Percentiles rank a stretch among this genome's conserved stretches.
phyloP scores from a whole-genome alignment of 2,797 vertebrate genomes.

The Sebastolobus alascanus region DNA sequence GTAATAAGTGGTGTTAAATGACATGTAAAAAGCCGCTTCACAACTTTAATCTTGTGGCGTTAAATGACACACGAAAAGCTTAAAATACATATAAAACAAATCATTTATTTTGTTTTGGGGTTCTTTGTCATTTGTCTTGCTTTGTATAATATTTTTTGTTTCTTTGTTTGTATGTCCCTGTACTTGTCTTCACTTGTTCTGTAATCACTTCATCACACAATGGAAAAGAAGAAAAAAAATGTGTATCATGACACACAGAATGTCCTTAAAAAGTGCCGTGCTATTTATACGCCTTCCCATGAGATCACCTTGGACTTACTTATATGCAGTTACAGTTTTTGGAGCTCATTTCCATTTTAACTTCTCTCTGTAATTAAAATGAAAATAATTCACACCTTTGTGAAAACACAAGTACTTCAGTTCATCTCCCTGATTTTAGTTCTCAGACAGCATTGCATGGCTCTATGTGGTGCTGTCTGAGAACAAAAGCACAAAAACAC shows the following conservation, averaged over 20 bases:
- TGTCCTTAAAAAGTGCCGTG: background rate
- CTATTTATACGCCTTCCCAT: background rate
- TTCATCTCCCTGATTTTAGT: constrained; percentile 6
- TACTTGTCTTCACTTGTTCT: no score
- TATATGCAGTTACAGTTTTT: background rate
- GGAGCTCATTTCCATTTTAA: background rate
- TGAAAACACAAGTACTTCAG: background rate
- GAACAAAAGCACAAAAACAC: background rate
- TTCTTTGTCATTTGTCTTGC: no score
- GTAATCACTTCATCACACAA: no score
- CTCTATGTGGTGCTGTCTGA: background rate
- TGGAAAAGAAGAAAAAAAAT: no score
- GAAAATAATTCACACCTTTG: background rate
- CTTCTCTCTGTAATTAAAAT: background rate
- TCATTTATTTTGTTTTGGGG: no score
- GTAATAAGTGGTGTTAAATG: no score
- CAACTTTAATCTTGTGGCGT: fast-evolving
- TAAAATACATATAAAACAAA: no score
- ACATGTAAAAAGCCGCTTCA: background rate
- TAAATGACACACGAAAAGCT: background rate
- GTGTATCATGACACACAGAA: no score
- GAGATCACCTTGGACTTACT: background rate
- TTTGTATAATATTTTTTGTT: no score
- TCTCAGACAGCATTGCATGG: background rate
- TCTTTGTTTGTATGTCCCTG: no score